Conservation (phyloP, 2,888 invertebrate genomes). For the Melipona bicolor region DNA sequence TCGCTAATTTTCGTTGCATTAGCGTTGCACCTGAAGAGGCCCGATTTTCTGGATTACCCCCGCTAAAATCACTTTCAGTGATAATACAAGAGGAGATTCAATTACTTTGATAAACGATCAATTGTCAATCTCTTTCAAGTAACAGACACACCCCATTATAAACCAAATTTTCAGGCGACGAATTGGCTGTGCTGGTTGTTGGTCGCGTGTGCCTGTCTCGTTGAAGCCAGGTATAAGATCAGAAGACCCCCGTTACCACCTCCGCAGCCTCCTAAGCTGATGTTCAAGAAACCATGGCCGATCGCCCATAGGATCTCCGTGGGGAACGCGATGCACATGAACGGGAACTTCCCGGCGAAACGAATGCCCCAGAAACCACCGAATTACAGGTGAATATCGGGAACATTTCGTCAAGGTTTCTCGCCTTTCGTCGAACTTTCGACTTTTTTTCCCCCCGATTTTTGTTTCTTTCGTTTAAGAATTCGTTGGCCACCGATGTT, state of each 20-base stretch:
- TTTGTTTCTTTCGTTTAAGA: constrained; percentile 52
- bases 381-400: constrained; percentile 74
- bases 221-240: constrained; percentile 80
- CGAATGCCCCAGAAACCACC: constrained; percentile 74
- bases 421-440: background rate
- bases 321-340: constrained; percentile 77
- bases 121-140: background rate
- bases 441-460: background rate
- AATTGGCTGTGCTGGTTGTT: constrained; percentile 76
- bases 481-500: constrained; percentile 76
- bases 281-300: constrained; percentile 79
- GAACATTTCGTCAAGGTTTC: background rate
- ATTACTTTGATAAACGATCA: constrained; percentile 12
- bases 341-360: constrained; percentile 73
- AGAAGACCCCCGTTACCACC: constrained; percentile 80
- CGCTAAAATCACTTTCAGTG: too few species aligned
- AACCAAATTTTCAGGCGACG: constrained; percentile 67
- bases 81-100: background rate
- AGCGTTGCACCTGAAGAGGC: too few species aligned
- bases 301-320: constrained; percentile 77
- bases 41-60: too few species aligned
- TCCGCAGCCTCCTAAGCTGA: constrained; percentile 75
- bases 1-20: too few species aligned
- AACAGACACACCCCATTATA: background rate
- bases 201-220: constrained; percentile 70